phyloP scores from a whole-genome alignment of 53 echinoderm and acorn worm genomes.

The Actinopyga echinites region DNA sequence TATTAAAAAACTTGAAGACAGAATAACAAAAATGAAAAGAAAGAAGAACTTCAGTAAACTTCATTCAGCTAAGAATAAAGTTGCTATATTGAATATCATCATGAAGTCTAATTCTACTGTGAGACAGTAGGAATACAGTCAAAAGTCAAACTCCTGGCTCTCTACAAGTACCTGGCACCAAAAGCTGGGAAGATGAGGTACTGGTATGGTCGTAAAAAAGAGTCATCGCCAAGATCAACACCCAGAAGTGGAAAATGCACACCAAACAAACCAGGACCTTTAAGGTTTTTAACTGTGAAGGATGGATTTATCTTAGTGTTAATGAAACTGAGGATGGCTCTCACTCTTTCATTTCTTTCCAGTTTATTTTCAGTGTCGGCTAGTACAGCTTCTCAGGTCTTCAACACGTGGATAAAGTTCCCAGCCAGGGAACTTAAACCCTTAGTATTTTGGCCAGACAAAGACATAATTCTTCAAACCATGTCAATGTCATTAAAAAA shows the following conservation, averaged over 20 bases:
- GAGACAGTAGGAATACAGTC: background rate
- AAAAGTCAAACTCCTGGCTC: background rate
- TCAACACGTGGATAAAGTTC: conserved; percentile 55
- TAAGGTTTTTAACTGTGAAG: background rate
- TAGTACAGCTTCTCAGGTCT: conserved; percentile 30
- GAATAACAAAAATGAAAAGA: too few relatives aligned
- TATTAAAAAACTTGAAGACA: too few relatives aligned
- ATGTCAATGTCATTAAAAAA: conserved; percentile 12
- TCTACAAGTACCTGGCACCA: background rate
- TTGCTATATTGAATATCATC: background rate
- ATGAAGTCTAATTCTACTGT: too few relatives aligned
- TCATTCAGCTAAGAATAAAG: too few relatives aligned
- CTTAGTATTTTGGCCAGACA: conserved; percentile 40
- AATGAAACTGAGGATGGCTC: conserved; percentile 35
- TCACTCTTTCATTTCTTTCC: conserved; percentile 20
- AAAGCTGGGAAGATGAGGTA: background rate
- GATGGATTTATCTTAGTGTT: background rate
- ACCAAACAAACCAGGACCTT: background rate
- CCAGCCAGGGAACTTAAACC: conserved; percentile 38
- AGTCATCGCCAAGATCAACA: background rate
- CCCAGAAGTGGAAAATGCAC: background rate
- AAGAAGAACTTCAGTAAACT: too few relatives aligned
- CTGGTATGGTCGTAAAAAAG: background rate
- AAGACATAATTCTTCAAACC: background rate
- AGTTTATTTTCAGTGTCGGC: conserved; percentile 5